Evolutionary conservation across 2,888 invertebrate genomes (phyloP), one percentile per base, ranked within the genome.

Genomic region (Lasioglossum oenotherae): DNA sequence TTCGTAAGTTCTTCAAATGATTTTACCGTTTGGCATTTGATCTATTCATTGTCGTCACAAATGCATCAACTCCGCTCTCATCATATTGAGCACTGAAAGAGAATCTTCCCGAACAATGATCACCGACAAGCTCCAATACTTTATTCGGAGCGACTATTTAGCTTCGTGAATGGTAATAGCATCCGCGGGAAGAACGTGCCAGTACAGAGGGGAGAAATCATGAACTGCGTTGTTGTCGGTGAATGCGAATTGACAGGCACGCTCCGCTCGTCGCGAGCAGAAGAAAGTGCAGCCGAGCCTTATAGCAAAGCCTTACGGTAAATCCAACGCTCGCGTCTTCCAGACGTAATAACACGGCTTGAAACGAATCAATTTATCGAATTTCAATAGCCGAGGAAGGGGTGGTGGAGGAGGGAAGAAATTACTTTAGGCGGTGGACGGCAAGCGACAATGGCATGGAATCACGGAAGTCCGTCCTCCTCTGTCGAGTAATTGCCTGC

Each of bases 321-420:
- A 78, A 78, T 74, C 77, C 74, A 64, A 5, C 1, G 44, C 35
- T 19, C 10, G 31, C 73, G 77, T 23, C 60, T 57, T 69, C 38
- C 41, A 41, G 73, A 86, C 80, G 86, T 84, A 86, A 88, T 84
- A 88, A 84, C 80, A 80, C 67, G 67, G 72, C 4, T 27, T 67
- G 85, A 81, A 83, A 84, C 88, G 87, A 87, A 87, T 88, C 89
- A 87, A 88, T 88, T 88, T 88, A 89, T 88, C 85, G 89, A 85
- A 88, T 88, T 89, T 88, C 89, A 87, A 89, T 89, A 87, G 67
- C 57, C 67, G 74, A 53, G 81, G 69, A 2, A 1, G 31, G 31
- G 16, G 64, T 2, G 8, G 2, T 19, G 14, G 82, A 44, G 19
- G 19, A 35, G 67, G 27, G 82, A 60, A 77, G 75, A 82, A 86